Base-by-base conservation (phyloP, 1,140 invertebrate species). In the Apis cerana region DNA sequence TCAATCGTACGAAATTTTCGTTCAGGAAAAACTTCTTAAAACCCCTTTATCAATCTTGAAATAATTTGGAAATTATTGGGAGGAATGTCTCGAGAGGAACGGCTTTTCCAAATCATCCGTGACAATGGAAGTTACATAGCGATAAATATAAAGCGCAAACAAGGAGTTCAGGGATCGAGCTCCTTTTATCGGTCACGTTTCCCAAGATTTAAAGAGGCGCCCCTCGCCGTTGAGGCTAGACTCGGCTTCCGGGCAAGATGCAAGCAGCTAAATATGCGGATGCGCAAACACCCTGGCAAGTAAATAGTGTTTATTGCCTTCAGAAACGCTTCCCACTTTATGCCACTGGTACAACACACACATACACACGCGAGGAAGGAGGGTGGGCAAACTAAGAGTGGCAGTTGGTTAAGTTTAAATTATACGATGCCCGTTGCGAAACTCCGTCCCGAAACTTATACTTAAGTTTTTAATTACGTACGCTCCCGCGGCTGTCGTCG, bases 381-480 rank as follows among this genome's bases (percentile, higher is more conserved):
- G n/a, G 13, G 43, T 23, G 13, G 54, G 27, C n/a, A 59, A 59
- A 33, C 54, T 59, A 81, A 81, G 79, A 81, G 72, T 81, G 62
- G 72, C 80, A 76, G 80, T 81, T 67, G 71, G 72, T 81, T 81
- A 81, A 81, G 64, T 75, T 81, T 75, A 81, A 81, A 81, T 81
- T 81, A 81, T 81, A 68, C 72, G 61, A 43, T 64, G 69, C 69
- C 59, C n/a, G 59, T 54, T 33, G 43, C 43, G 71, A 75, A 67
- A 59, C 54, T 64, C 52, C 2, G 9, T 23, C 21, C 11, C 54
- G 65, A 82, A 70, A 78, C 58, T 78, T 78, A 62, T 68, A 69
- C 80, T 62, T 62, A 68, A 54, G 80, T 70, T 82, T 82, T 82
- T 77, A 82, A 82, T 82, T 82, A 82, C 64, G 33, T 69, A 5